A percentile compares a stretch with the other conserved stretches of the same genome.
Conservation (phyloP, 2,113 vertebrate genomes). For the Myrmophylax atrothorax region DNA sequence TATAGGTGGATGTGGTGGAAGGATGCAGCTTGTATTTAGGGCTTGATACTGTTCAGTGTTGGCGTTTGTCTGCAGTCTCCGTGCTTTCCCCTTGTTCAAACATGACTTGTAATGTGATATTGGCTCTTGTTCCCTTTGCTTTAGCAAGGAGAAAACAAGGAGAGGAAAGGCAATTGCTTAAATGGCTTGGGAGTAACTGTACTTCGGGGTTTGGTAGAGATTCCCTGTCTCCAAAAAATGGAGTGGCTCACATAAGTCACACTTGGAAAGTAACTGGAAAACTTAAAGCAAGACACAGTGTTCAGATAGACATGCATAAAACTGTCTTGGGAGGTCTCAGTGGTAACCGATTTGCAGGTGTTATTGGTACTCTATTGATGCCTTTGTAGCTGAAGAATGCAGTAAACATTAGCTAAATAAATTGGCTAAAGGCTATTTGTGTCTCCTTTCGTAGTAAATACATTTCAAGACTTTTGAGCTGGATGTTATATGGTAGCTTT, state of each 20-base stretch:
- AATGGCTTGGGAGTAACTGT: neutral
- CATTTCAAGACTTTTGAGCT: neutral
- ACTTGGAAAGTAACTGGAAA: neutral
- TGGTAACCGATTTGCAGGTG: neutral
- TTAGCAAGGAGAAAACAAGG: conserved; percentile 11
- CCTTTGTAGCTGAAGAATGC: neutral
- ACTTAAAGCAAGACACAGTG: neutral
- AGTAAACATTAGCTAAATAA: neutral
- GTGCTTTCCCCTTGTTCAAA: neutral
- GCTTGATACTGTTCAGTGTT: neutral
- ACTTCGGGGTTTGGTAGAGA: neutral
- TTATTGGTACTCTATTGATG: neutral
- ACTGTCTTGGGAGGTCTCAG: neutral
- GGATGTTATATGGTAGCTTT: neutral
- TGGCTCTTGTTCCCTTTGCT: neutral
- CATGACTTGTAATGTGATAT: neutral
- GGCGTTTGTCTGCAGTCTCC: neutral
- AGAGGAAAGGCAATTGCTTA: neutral
- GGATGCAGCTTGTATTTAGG: neutral
- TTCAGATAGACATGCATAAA: neutral
- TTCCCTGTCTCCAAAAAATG: neutral
- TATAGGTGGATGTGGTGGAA: neutral
- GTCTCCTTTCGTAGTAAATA: neutral
- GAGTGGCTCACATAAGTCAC: neutral
- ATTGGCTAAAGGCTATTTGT: neutral